Evolutionary conservation across 2,888 invertebrate species (phyloP).

Genomic region (Lasioglossum lativentre): DNA sequence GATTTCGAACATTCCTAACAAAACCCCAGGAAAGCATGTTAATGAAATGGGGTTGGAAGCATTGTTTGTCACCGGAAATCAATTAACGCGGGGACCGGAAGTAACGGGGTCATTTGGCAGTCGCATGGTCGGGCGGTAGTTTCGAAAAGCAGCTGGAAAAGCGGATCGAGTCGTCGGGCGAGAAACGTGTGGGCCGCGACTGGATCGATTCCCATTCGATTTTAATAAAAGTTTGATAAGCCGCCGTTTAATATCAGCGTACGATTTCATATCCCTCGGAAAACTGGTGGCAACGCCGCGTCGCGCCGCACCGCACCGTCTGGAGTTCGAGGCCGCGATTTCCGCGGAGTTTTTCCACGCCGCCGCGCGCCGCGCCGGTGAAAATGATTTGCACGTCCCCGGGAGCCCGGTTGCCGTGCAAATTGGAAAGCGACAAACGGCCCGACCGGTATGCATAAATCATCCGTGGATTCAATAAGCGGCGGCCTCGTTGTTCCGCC

Average conservation of each 20-base stretch:
- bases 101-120: not conserved
- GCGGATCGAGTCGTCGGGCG: not conserved
- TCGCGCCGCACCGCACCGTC: conserved; percentile 8
- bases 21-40: not conserved
- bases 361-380: not conserved
- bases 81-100: not conserved
- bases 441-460: conserved; percentile 50
- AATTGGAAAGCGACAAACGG: conserved; percentile 58
- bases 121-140: not conserved
- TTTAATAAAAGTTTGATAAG: conserved; percentile 70
- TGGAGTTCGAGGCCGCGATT: conserved; percentile 37
- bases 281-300: not conserved
- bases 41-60: too few species aligned
- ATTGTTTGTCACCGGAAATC: not conserved
- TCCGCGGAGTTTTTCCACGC: conserved; percentile 41
- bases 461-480: conserved; percentile 55
- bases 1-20: not conserved
- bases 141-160: not conserved
- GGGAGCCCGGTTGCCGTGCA: conserved; percentile 25
- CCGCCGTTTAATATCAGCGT: conserved; percentile 38
- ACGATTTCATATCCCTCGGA: conserved; percentile 36
- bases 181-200: not conserved
- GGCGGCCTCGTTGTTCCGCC: conserved; percentile 26
- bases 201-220: conserved; percentile 50
- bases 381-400: conserved; percentile 54